Evolutionary conservation across 1,140 invertebrate species (phyloP).

Genomic region (Rhizoglyphus robini): DNA sequence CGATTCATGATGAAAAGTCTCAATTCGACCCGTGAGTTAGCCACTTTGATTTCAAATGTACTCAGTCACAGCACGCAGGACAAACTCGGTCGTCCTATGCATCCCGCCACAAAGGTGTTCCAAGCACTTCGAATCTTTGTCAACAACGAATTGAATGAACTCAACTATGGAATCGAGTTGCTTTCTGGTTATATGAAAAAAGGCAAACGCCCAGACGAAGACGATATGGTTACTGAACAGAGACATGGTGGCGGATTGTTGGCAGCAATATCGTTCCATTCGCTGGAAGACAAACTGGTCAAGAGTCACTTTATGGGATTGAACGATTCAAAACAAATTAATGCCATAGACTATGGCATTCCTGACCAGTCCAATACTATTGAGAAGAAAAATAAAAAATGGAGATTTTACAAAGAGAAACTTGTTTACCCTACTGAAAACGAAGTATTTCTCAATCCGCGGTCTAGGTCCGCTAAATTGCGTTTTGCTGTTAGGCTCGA

Average conservation of each 20-base stretch:
- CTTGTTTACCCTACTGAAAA: constrained; percentile 53
- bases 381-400: constrained; percentile 47
- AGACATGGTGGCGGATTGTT: constrained; percentile 46
- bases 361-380: constrained; percentile 26
- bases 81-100: constrained; percentile 49
- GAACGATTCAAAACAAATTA: constrained; percentile 41
- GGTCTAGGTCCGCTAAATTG: constrained; percentile 72
- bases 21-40: constrained; percentile 66
- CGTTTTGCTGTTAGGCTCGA: constrained; percentile 53
- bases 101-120: constrained; percentile 80
- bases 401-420: constrained; percentile 65
- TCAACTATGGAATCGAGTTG: constrained; percentile 71
- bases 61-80: constrained; percentile 47
- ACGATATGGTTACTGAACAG: background rate
- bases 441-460: constrained; percentile 62
- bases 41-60: constrained; percentile 47
- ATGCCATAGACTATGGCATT: constrained; percentile 25
- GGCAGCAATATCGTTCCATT: constrained; percentile 76
- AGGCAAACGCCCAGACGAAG: background rate
- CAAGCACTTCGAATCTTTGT: constrained; percentile 89
- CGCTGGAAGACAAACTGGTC: constrained; percentile 84
- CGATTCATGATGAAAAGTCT: constrained; percentile 63
- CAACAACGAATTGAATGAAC: constrained; percentile 91
- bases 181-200: constrained; percentile 52
- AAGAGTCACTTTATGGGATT: constrained; percentile 74